Conservation (phyloP, 2,888 invertebrate genomes). For the Eulithis testata region DNA sequence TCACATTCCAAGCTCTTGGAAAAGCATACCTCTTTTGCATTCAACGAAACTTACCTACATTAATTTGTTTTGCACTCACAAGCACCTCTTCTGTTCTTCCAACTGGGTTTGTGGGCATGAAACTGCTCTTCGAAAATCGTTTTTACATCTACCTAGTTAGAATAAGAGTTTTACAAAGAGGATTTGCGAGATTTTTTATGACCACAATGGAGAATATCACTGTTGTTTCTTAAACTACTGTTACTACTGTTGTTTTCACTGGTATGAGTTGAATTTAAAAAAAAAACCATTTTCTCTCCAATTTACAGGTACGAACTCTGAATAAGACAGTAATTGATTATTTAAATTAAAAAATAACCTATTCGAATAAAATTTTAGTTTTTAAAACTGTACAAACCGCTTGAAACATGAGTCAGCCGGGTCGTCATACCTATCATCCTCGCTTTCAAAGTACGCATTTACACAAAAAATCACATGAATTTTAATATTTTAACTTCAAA, state of each 20-base stretch:
- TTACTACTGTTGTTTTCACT: too few relatives aligned
- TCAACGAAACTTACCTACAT: constrained; percentile 47
- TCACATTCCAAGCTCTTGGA: constrained; percentile 43
- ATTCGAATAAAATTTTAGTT: too few relatives aligned
- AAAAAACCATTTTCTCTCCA: too few relatives aligned
- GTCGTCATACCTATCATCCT: constrained; percentile 41
- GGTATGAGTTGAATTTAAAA: too few relatives aligned
- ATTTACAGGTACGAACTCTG: too few relatives aligned
- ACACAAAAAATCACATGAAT: constrained; percentile 58
- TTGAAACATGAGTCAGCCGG: constrained; percentile 36
- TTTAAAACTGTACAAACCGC: background rate
- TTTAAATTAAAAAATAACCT: too few relatives aligned
- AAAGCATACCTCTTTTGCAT: constrained; percentile 51
- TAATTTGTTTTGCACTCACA: constrained; percentile 52
- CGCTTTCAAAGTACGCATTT: constrained; percentile 47
- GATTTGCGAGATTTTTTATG: too few relatives aligned
- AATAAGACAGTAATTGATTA: too few relatives aligned
- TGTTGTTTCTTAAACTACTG: too few relatives aligned
- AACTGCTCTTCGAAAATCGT: constrained; percentile 6
- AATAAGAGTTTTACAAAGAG: background rate
- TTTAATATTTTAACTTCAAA: constrained; percentile 64
- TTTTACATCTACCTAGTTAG: background rate
- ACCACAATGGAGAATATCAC: too few relatives aligned
- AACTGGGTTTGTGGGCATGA: constrained; percentile 43
- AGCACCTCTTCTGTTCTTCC: constrained; percentile 37